phyloP scores from a whole-genome alignment of 2,888 invertebrate species.

The Luperina testacea region DNA sequence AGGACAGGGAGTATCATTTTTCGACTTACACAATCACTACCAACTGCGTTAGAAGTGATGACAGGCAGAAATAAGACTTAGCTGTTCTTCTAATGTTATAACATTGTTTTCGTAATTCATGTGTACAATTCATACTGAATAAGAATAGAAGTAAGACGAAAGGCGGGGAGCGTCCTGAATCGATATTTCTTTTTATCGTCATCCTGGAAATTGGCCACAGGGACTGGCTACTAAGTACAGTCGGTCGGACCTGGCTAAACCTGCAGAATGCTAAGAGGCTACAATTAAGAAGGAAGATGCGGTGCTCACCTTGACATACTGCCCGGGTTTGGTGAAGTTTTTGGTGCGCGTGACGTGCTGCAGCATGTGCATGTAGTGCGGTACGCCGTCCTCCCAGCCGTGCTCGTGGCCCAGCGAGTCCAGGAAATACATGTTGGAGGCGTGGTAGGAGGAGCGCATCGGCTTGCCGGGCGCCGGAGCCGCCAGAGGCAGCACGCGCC shows the following conservation, averaged over 20 bases:
- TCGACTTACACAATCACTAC: too few species aligned
- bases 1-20: too few species aligned
- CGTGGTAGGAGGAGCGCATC: conserved; percentile 95
- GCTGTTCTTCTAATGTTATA: background rate
- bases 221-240: background rate
- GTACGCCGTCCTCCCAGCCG: conserved; percentile 94
- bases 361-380: conserved; percentile 97
- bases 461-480: conserved; percentile 88
- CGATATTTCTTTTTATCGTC: background rate
- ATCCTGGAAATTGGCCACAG: background rate
- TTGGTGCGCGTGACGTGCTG: conserved; percentile 97
- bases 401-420: conserved; percentile 96
- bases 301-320: conserved; percentile 93
- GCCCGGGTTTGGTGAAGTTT: conserved; percentile 97
- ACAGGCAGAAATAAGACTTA: too few species aligned
- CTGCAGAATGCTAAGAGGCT: background rate
- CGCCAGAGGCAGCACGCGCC: conserved; percentile 92
- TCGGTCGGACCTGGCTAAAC: background rate
- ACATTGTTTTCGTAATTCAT: background rate
- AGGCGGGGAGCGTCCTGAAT: background rate
- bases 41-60: too few species aligned
- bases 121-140: background rate
- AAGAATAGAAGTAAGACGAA: background rate
- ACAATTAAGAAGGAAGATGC: background rate
- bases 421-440: conserved; percentile 97